These are phyloP conservation scores for Onthophagus sagittarius DNA, from an alignment of 2,888 invertebrate genomes.

Conservation along the genomic window DNA sequence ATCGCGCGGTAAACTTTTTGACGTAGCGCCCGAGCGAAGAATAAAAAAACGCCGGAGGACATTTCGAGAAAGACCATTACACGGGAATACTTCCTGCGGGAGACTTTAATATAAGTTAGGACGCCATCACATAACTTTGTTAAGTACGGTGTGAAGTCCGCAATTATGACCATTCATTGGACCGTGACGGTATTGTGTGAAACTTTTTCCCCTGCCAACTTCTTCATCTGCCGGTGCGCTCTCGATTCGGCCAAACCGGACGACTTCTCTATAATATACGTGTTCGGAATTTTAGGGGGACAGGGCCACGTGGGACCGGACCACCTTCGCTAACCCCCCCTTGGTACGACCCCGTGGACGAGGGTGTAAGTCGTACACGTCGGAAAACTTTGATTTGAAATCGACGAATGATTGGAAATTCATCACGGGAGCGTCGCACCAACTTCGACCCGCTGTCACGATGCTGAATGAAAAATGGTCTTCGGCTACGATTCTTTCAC, in stretches of 20 bases:
- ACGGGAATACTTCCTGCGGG: conserved; percentile 26
- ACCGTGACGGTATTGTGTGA: conserved; percentile 17
- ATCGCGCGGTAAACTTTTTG: neutral
- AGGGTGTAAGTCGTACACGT: conserved; percentile 31
- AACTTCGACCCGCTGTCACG: conserved; percentile 32
- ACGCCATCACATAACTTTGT: conserved; percentile 24
- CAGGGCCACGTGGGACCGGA: conserved; percentile 32
- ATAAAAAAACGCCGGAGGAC: conserved; percentile 4
- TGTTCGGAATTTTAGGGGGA: conserved; percentile 34
- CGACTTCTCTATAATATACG: conserved; percentile 26
- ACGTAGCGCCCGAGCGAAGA: neutral
- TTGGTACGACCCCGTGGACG: conserved; percentile 31
- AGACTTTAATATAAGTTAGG: conserved; percentile 24
- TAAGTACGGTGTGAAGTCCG: conserved; percentile 30
- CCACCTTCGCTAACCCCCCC: conserved; percentile 26
- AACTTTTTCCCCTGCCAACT: conserved; percentile 10
- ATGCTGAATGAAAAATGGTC: conserved; percentile 41
- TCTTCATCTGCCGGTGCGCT: conserved; percentile 12
- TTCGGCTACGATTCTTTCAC: neutral
- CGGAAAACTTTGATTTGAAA: conserved; percentile 41
- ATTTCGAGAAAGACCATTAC: conserved; percentile 9
- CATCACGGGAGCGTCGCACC: conserved; percentile 41
- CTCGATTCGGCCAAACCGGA: conserved; percentile 1
- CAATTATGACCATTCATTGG: conserved; percentile 38
- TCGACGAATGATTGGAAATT: conserved; percentile 43